Evolutionary conservation across 2,113 vertebrate genomes (phyloP), one percentile per base, ranked within the genome.

Genomic region (Cavia porcellus): DNA sequence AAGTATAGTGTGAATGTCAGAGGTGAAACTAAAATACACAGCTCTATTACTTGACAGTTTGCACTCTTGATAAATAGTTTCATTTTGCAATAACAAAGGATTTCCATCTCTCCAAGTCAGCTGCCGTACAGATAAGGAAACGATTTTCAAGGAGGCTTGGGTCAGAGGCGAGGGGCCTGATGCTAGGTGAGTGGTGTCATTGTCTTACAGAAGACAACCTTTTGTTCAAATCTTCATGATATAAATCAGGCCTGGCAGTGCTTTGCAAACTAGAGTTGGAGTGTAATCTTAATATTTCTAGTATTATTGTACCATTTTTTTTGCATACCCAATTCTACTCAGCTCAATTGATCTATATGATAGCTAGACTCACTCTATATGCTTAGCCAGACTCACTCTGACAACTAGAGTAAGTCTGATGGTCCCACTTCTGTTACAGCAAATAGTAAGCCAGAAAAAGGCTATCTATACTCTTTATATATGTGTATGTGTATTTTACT

Each of bases 51-150:
- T 92, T 79, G 81, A 87, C 84, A 92, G 75, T 75, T 92, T 96
- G 93, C 86, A 68, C 45, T 3, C 50, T 93, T 86, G 90, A 97
- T 89, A 80, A 94, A 95, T 90, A 93, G 87, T 92, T 97, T 96
- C 87, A 35, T 90, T 95, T 97, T 97, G 84, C 68, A 90, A 90
- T 93, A 96, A 95, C 92, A 90, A 93, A 92, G 42, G 35, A 59
- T 88, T 79, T 72, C 19, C 70, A 55, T 74, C 85, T 95, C 72
- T 92, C 59, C 38, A 86, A 90, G 92, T 87, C 24, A 82, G 52
- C 90, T 83, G 62, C 64, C 55, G 94, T 93, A 74, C 35, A 92
- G 35, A 93, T 90, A 75, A 95, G 86, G 80, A 96, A 94, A 85
- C 50, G 79, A 62, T 84, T 95, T 59, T 89, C 15, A 52, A 82